Base-by-base conservation (phyloP, 2,888 invertebrate species). In the Bugula neritina region DNA sequence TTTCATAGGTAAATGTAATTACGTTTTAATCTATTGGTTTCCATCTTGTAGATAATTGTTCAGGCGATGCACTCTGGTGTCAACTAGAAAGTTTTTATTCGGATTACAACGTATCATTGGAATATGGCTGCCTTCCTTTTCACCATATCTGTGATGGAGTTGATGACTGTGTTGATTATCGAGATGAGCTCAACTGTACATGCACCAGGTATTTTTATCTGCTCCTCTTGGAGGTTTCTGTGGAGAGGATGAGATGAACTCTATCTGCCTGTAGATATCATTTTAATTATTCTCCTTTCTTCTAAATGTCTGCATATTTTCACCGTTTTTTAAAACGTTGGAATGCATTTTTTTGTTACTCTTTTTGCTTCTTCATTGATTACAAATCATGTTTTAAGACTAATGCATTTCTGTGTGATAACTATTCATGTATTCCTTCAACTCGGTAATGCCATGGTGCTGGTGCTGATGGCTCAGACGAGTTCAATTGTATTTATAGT, bases 151-250 rank as follows among this genome's bases (percentile, higher is more conserved):
- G 63, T 31, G n/a, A 63, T 63, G 63, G 63, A 29, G 10, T 3
- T 10, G 3, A n/a, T 3, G 63, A 63, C 31, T 63, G 63, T 27
- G 31, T 31, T 25, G 63, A 63, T 34, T 27, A 31, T 31, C 5
- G 17, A 13, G 63, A 63, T 63, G 63, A 63, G n/a, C 3, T 13
- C 3, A 63, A 63, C 63, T 63, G 63, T n/a, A 25, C 63, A 13
- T 63, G 63, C 57, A 17, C 25, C n/a, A n/a, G n/a, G n/a, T n/a
- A n/a, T n/a, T n/a, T n/a, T n/a, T n/a, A n/a, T n/a, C n/a, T n/a
- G n/a, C n/a, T n/a, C n/a, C n/a, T n/a, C n/a, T n/a, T n/a, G n/a
- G n/a, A n/a, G n/a, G n/a, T n/a, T n/a, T n/a, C n/a, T n/a, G n/a
- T n/a, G n/a, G 43, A 17, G 43, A 5, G 10, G 43, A 43, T 43